Evolutionary conservation across 2,113 vertebrate species (phyloP).

Genomic region (Dipodomys stephensi): DNA sequence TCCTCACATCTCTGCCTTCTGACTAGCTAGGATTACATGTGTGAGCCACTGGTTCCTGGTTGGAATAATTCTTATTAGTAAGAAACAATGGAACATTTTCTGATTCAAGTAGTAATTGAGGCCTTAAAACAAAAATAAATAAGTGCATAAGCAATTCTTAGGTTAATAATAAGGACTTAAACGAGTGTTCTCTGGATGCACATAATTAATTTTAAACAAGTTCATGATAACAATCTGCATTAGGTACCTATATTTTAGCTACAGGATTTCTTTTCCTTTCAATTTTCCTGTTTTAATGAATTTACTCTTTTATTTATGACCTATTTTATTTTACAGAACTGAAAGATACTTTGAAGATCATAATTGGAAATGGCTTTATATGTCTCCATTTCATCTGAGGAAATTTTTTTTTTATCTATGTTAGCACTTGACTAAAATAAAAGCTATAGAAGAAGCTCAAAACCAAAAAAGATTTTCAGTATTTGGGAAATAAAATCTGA

Average conservation of each 20-base stretch:
- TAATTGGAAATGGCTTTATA: slow-evolving; percentile 46
- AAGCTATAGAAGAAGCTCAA: slow-evolving; percentile 31
- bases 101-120: slow-evolving; percentile 57
- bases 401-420: background rate
- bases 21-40: no score
- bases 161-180: slow-evolving; percentile 62
- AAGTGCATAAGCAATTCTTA: slow-evolving; percentile 61
- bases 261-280: slow-evolving; percentile 37
- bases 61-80: slow-evolving; percentile 54
- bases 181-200: slow-evolving; percentile 31
- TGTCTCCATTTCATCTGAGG: slow-evolving; percentile 41
- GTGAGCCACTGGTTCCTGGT: no score
- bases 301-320: slow-evolving; percentile 62
- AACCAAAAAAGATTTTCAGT: slow-evolving; percentile 16
- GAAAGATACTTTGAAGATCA: slow-evolving; percentile 24
- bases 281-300: slow-evolving; percentile 54
- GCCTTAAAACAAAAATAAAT: slow-evolving; percentile 41
- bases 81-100: slow-evolving; percentile 29
- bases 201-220: slow-evolving; percentile 69
- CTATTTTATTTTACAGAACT: slow-evolving; percentile 56
- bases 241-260: slow-evolving; percentile 39
- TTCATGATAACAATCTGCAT: slow-evolving; percentile 13
- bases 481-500: slow-evolving; percentile 36
- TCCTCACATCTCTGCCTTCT: no score
- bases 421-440: slow-evolving; percentile 18